Base-by-base conservation (phyloP, 2,888 invertebrate genomes). In the Sinopyrophorus schimmeli region DNA sequence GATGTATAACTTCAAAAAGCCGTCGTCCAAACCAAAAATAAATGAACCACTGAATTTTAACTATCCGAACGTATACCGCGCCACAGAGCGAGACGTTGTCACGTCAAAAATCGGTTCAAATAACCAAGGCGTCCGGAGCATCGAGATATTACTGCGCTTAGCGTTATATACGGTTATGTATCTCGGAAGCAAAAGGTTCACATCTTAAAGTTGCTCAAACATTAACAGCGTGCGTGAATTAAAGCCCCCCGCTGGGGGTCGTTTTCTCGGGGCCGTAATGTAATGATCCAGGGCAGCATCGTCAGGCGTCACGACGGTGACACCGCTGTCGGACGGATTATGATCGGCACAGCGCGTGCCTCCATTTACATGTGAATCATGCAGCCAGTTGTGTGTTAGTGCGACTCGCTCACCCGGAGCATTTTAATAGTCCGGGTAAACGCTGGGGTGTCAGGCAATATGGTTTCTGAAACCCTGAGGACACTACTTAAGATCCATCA, bases 281-380 rank as follows among this genome's bases (percentile, higher is more conserved):
- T 49, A 49, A 49, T 49, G 49, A 49, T 47, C 38, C 47, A 12
- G 46, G 52, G 28, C 43, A 38, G 28, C 39, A 30, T 47, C 46
- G 47, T 40, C 41, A 44, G 43, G 47, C 53, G 48, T 53, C 47
- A 47, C 47, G 37, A 34, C 38, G 43, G 47, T 48, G 53, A 47
- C 47, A 51, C 51, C 46, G 47, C 40, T 40, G 54, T 50, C 49
- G 50, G 35, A 44, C 42, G 48, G 52, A 65, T 65, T 65, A 66
- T 63, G 66, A 66, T 63, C 63, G 62, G 59, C 62, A 59, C 63
- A 58, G 61, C 63, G 62, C 64, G 64, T 61, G 62, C 59, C 59
- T 62, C 67, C 66, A 67, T 67, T 67, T 67, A 66, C 67, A 67
- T 67, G 67, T 66, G 67, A 66, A 66, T 66, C 66, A 67, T 66